phyloP scores from a whole-genome alignment of 2,797 vertebrate species.

The Nyctalus aviator region DNA sequence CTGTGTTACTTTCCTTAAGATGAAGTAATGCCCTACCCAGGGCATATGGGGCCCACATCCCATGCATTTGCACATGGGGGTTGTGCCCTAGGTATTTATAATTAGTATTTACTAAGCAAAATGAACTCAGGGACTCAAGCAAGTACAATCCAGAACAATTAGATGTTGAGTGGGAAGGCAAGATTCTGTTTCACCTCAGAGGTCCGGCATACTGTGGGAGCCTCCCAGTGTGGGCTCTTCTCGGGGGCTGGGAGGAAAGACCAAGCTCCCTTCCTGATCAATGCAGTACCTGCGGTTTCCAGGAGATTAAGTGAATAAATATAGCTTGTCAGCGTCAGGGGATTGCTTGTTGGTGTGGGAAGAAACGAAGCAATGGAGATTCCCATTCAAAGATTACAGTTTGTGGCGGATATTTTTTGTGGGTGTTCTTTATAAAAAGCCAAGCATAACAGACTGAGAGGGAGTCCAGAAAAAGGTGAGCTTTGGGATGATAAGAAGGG shows the following conservation, averaged over 20 bases:
- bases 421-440: background rate
- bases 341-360: background rate
- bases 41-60: background rate
- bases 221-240: background rate
- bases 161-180: background rate
- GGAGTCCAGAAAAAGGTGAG: background rate
- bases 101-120: background rate
- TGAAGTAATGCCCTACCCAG: too few relatives aligned
- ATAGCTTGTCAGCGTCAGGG: background rate
- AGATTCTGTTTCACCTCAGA: background rate
- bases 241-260: background rate
- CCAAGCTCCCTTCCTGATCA: too few relatives aligned
- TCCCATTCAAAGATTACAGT: background rate
- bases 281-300: background rate
- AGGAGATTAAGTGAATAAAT: background rate
- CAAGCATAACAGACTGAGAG: background rate
- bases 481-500: background rate
- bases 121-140: background rate
- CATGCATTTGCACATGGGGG: background rate
- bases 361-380: background rate
- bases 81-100: background rate
- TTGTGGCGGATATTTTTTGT: background rate
- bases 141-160: background rate
- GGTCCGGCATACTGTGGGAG: fast-evolving
- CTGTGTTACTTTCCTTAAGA: background rate